Evolutionary conservation across 2,888 invertebrate species (phyloP), one percentile per base, ranked within the genome.

Genomic region (Pocota personata): DNA sequence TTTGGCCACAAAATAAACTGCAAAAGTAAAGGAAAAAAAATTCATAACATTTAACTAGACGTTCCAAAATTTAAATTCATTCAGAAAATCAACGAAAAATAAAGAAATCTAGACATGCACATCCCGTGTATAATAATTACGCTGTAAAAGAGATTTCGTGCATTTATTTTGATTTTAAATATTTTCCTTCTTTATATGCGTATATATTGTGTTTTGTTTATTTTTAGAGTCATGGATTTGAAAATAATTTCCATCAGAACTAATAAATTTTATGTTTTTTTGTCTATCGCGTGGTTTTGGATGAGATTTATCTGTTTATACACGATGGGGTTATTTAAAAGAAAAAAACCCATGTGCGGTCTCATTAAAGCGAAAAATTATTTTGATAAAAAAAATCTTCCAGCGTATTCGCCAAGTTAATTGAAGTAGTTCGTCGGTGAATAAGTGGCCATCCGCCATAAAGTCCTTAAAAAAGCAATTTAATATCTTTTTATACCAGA

Each of bases 211-310:
- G 57, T 58, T 75, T 75, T 80, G 80, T 80, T 80, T 84, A 80
- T 84, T 84, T 84, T 66, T 66, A 84, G 57, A 64, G 35, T 52
- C 57, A 57, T 50, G 62, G 30, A 64, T 71, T 69, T 50, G 43
- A 62, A 84, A 67, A 62, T 71, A 71, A 71, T 71, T 69, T 71
- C 24, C 62, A 40, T 71, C 40, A 40, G 79, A 84, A 79, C 64
- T 80, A 76, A 76, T 76, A 80, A 75, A 79, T 73, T 62, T 55
- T 24, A 1, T 3, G 37, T 14, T n/a, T 35, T 58, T 50, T 16
- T 50, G 35, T 66, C 46, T 48, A 32, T 1, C 60, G 43, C 55
- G 46, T 55, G 62, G 37, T 60, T 24, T 71, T 5, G 0, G 27
- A 21, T n/a, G 0, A 35, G 40, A 57, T 69, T 64, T 64, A 64